These are phyloP conservation scores for Stegostoma tigrinum DNA, from an alignment of 2,113 vertebrate species.

Conservation along the genomic window DNA sequence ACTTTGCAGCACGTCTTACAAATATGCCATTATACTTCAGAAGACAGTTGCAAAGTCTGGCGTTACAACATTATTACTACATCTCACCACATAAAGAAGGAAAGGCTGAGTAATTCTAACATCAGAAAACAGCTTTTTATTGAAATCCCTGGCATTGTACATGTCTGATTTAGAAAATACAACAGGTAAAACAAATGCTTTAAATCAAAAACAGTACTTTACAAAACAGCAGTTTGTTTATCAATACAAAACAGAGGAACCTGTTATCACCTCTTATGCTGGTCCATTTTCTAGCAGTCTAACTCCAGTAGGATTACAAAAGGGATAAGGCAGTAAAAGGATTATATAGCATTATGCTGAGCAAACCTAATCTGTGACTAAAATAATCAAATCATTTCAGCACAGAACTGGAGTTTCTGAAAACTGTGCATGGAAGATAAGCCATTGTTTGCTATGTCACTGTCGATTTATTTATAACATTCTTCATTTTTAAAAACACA, in stretches of 20 bases:
- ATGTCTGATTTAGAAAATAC: neutral
- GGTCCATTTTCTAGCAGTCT: constrained; percentile 72
- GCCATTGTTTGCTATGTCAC: constrained; percentile 68
- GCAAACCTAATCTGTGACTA: constrained; percentile 35
- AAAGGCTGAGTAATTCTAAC: neutral
- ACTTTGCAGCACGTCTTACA: neutral
- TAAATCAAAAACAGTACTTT: neutral
- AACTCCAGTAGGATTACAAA: constrained; percentile 82
- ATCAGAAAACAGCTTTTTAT: neutral
- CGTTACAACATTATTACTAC: neutral
- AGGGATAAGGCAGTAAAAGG: constrained; percentile 61
- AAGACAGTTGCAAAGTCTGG: neutral
- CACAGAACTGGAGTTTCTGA: neutral
- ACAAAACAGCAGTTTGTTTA: neutral
- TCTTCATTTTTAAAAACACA: constrained; percentile 55
- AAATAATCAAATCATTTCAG: constrained; percentile 11
- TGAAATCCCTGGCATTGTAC: neutral
- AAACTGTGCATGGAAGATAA: constrained; percentile 24
- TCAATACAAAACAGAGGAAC: constrained; percentile 41
- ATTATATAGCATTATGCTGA: constrained; percentile 66
- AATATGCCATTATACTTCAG: neutral
- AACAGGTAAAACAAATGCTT: neutral
- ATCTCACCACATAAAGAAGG: neutral
- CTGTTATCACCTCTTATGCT: constrained; percentile 80
- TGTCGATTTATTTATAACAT: constrained; percentile 71